phyloP scores from a whole-genome alignment of 2,113 vertebrate genomes.

The Catharus minimus region DNA sequence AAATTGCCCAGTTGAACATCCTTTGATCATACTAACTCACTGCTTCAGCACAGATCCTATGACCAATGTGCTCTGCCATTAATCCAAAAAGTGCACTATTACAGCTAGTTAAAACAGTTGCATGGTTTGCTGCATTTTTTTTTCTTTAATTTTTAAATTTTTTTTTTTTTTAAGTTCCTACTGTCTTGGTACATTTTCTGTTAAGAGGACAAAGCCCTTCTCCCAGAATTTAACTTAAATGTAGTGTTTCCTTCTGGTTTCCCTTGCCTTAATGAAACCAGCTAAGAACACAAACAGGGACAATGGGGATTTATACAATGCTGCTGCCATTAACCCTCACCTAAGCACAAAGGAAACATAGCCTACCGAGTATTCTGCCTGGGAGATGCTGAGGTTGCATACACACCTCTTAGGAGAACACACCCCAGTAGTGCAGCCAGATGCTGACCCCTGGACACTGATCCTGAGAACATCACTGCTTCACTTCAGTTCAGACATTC shows the following conservation, averaged over 20 bases:
- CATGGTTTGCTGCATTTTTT: rapidly evolving
- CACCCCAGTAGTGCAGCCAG: rapidly evolving
- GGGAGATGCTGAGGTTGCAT: background rate
- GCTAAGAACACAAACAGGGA: background rate
- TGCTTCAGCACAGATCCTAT: background rate
- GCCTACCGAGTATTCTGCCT: background rate
- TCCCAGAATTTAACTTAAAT: background rate
- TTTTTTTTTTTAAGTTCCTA: background rate
- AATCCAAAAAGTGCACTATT: background rate
- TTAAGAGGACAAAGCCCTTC: background rate
- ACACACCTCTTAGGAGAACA: rapidly evolving
- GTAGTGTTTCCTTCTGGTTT: background rate
- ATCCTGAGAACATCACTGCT: rapidly evolving
- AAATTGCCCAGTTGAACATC: background rate
- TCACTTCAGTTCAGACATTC: background rate
- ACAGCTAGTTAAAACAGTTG: background rate
- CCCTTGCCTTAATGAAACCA: background rate
- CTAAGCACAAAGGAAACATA: background rate
- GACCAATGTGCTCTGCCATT: background rate
- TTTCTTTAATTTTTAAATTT: too few species aligned
- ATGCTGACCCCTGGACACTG: rapidly evolving
- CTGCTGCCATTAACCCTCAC: background rate
- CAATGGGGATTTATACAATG: background rate
- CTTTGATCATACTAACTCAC: background rate
- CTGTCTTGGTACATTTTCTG: background rate